Evolutionary conservation across 2,797 vertebrate genomes (phyloP).

Genomic region (Erpetoichthys calabaricus): DNA sequence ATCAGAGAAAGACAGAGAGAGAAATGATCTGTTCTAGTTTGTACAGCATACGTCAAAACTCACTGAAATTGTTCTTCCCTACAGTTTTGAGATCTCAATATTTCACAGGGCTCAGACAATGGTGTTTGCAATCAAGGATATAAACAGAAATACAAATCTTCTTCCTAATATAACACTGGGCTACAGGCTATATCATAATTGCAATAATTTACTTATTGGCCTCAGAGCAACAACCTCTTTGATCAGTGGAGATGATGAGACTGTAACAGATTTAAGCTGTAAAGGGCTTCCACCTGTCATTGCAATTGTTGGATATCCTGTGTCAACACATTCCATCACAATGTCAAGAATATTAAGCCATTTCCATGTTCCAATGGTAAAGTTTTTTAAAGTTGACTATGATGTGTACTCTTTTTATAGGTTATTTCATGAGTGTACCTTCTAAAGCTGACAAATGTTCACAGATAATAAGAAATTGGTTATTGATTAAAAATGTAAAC

Average conservation of each 20-base stretch:
- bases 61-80: no score
- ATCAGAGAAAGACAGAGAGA: no score
- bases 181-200: slow-evolving; percentile 35
- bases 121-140: slow-evolving; percentile 36
- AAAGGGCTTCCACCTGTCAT: slow-evolving; percentile 20
- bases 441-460: no score
- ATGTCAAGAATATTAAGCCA: slow-evolving; percentile 28
- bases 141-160: slow-evolving; percentile 27
- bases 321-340: slow-evolving; percentile 34
- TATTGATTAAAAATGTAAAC: no score
- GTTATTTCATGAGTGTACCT: no score
- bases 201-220: slow-evolving; percentile 26
- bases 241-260: slow-evolving; percentile 3
- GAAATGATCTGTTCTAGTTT: no score
- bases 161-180: slow-evolving; percentile 37
- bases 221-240: slow-evolving; percentile 19
- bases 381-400: no score
- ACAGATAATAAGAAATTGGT: no score
- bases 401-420: no score
- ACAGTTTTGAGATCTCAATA: slow-evolving; percentile 27
- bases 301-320: slow-evolving; percentile 33
- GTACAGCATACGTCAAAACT: no score
- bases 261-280: slow-evolving; percentile 20
- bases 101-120: slow-evolving; percentile 36
- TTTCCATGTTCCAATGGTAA: slow-evolving; percentile 34